These are phyloP conservation scores for Chrysogorgia sp. DNA, from an alignment of 92 coral and sea anemone genomes.

Conservation along the genomic window DNA sequence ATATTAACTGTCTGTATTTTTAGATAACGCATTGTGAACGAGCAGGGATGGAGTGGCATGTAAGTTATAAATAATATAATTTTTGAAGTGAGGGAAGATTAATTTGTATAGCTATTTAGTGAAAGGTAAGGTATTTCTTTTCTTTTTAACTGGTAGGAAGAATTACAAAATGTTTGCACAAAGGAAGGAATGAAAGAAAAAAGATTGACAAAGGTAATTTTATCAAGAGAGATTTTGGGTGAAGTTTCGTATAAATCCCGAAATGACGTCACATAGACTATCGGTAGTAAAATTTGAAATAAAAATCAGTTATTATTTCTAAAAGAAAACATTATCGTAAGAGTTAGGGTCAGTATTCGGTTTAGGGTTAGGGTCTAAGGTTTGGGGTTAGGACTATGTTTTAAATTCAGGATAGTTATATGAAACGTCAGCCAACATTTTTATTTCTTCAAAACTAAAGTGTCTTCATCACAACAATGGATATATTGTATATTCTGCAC, in stretches of 20 bases:
- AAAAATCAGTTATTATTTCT: too few relatives aligned
- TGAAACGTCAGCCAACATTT: not conserved
- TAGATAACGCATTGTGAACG: constrained; percentile 83
- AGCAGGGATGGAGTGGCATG: constrained; percentile 97
- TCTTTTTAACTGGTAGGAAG: constrained; percentile 65
- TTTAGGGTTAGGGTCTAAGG: too few relatives aligned
- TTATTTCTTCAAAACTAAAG: too few relatives aligned
- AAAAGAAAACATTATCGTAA: too few relatives aligned
- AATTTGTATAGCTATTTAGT: not conserved
- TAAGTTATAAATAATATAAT: constrained; percentile 51
- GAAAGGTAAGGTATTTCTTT: not conserved
- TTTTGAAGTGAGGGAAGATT: not conserved
- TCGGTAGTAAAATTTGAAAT: too few relatives aligned
- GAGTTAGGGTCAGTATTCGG: too few relatives aligned
- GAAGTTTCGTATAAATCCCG: too few relatives aligned
- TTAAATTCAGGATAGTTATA: not conserved
- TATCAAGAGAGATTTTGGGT: not conserved
- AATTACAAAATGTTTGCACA: constrained; percentile 71
- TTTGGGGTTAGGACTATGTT: too few relatives aligned
- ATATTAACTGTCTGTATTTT: not conserved
- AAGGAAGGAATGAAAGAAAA: constrained; percentile 97
- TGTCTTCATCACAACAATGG: too few relatives aligned
- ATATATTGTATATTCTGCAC: too few relatives aligned
- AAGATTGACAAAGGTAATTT: constrained; percentile 73
- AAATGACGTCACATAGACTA: too few relatives aligned